Evolutionary conservation across 2,113 vertebrate species (phyloP).

Genomic region (Hippolais icterina): DNA sequence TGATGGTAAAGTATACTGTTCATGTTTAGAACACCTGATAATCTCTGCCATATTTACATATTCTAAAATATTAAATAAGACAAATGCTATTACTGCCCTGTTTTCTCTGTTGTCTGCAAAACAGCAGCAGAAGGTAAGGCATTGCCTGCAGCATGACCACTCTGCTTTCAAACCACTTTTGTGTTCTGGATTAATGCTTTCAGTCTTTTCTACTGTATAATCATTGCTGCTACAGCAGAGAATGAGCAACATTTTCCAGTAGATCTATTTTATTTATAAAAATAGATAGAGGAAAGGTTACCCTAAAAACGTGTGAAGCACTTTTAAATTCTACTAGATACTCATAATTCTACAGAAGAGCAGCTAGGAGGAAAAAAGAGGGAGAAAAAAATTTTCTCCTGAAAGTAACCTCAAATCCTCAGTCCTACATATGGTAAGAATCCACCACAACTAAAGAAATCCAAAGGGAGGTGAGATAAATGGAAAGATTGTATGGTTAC

Average conservation of each 20-base stretch:
- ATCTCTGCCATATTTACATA: not conserved
- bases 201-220: slow-evolving; percentile 24
- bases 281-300: not conserved
- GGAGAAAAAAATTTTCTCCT: not conserved
- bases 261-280: not conserved
- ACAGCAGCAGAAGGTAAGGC: slow-evolving; percentile 56
- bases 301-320: not conserved
- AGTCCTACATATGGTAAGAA: not conserved
- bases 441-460: not conserved
- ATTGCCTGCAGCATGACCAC: slow-evolving; percentile 50
- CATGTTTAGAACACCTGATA: not conserved
- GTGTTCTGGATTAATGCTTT: slow-evolving; percentile 49
- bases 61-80: slow-evolving; percentile 20
- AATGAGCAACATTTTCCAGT: not conserved
- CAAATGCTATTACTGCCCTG: slow-evolving; percentile 10
- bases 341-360: not conserved
- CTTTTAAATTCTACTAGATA: not conserved
- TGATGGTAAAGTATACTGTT: not conserved
- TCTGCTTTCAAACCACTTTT: slow-evolving; percentile 42
- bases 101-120: slow-evolving; percentile 21
- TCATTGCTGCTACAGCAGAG: not conserved
- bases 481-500: not conserved
- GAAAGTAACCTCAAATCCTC: not conserved
- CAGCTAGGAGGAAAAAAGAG: not conserved
- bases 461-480: not conserved